Base-by-base conservation (phyloP, 2,113 vertebrate genomes). In the Tragelaphus scriptus region DNA sequence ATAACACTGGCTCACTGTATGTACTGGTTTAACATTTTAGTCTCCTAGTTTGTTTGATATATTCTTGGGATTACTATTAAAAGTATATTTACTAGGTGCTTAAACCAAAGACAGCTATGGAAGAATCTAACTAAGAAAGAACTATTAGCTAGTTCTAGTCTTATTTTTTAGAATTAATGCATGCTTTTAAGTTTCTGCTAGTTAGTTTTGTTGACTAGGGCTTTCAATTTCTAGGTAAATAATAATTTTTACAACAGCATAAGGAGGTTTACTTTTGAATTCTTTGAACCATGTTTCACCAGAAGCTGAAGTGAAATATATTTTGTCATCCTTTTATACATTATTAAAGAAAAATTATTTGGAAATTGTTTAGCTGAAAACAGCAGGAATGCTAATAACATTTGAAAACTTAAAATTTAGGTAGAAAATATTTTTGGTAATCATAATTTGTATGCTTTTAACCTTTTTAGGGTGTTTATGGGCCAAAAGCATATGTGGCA, bases 401-500 rank as follows among this genome's bases (percentile, higher is more conserved):
- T 94, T 96, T 97, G 55, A 97, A 94, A 49, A 25, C 56, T 97
- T 94, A 40, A 90, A 84, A 89, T 95, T 96, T 94, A 84, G 77
- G 7, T 93, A 88, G 75, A 32, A 94, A 91, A 86, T 87, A 44
- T 59, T 88, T 97, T 96, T 98, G 51, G 12, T 92, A 77, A 94
- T 82, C 51, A 85, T 88, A 88, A 71, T 82, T 96, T 89, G 82
- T 93, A 44, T 92, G 44, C 23, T 97, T 98, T 98, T 97, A 97
- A 90, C 47, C 65, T 97, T 99, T 97, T 92, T 97, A 99, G 99
- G 99, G 99, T 95, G 99, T 99, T 11, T 99, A 99, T 88, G 99
- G 99, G 96, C 99, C 99, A 81, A 99, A 99, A 98, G 99, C 99
- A 14, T 99, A 99, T 71, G 99, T 99, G 88, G 99, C 99, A 96